These are phyloP conservation scores for Zosterops japonicus DNA, from an alignment of 2,113 vertebrate species.

Conservation along the genomic window DNA sequence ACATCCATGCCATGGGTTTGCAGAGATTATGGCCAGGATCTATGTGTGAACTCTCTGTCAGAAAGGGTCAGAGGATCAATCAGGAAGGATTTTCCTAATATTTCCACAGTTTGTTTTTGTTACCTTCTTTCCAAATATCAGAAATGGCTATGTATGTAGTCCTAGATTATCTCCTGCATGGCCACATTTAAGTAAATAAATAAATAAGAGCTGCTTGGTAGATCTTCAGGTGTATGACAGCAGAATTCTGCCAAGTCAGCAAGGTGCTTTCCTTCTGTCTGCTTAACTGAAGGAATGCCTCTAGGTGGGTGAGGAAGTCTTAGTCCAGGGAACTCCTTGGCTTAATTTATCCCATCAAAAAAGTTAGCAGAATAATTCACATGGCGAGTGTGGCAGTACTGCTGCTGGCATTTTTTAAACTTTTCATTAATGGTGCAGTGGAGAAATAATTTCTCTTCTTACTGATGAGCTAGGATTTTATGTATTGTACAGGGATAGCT, in stretches of 20 bases:
- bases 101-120: not conserved
- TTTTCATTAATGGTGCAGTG: not conserved
- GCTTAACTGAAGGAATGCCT: not conserved
- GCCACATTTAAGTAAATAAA: not conserved
- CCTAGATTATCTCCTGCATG: not conserved
- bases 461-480: not conserved
- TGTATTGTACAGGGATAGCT: not conserved
- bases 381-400: not conserved
- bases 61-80: not conserved
- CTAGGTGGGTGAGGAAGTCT: not conserved
- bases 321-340: not conserved
- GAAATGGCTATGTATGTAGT: not conserved
- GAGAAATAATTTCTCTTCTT: not conserved
- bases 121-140: not conserved
- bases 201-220: not conserved
- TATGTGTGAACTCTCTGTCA: not conserved
- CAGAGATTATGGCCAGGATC: not conserved
- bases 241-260: not conserved
- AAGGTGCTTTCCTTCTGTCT: not conserved
- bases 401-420: not conserved
- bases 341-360: not conserved
- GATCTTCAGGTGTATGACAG: not conserved
- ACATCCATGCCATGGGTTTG: not conserved
- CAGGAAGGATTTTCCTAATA: not conserved
- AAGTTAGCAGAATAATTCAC: not conserved